These are phyloP conservation scores for Thaleichthys pacificus DNA, from an alignment of 2,797 vertebrate genomes.

Conservation along the genomic window DNA sequence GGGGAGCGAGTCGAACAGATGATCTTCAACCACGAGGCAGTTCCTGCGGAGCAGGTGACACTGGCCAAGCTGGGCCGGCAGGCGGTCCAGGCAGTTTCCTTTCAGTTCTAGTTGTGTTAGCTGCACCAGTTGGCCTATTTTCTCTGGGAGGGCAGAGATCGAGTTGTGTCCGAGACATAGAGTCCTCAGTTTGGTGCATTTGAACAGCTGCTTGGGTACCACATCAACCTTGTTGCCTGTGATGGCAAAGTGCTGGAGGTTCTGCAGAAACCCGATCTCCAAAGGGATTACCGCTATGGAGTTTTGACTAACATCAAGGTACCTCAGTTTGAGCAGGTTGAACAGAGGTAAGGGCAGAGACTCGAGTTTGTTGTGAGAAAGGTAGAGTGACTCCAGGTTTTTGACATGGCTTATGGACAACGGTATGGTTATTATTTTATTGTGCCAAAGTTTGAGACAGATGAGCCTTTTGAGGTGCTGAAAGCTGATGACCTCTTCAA, in stretches of 20 bases:
- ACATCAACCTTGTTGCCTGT: conserved; percentile 92
- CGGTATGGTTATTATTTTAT: conserved; percentile 95
- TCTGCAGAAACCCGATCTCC: conserved; percentile 91
- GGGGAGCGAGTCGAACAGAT: conserved; percentile 94
- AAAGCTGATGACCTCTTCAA: conserved; percentile 98
- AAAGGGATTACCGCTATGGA: conserved; percentile 84
- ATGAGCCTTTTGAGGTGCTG: conserved; percentile 96
- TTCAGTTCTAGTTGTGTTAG: conserved; percentile 94
- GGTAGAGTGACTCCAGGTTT: conserved; percentile 93
- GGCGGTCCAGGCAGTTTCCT: conserved; percentile 94
- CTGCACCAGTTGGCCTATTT: conserved; percentile 85
- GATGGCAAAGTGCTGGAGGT: conserved; percentile 92
- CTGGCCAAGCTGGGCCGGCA: conserved; percentile 87
- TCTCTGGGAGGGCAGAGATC: conserved; percentile 87
- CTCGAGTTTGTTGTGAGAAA: conserved; percentile 98
- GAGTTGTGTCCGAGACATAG: conserved; percentile 93
- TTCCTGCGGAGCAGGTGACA: conserved; percentile 88
- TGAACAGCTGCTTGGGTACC: conserved; percentile 95
- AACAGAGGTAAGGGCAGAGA: conserved; percentile 88
- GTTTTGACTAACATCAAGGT: conserved; percentile 94
- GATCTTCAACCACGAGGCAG: conserved; percentile 92
- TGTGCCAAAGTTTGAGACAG: conserved; percentile 98
- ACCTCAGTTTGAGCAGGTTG: conserved; percentile 91
- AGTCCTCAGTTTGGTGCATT: conserved; percentile 91
- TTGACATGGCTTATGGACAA: conserved; percentile 92